Evolutionary conservation across 2,113 vertebrate species (phyloP).

Genomic region (Nycticryphes semicollaris): DNA sequence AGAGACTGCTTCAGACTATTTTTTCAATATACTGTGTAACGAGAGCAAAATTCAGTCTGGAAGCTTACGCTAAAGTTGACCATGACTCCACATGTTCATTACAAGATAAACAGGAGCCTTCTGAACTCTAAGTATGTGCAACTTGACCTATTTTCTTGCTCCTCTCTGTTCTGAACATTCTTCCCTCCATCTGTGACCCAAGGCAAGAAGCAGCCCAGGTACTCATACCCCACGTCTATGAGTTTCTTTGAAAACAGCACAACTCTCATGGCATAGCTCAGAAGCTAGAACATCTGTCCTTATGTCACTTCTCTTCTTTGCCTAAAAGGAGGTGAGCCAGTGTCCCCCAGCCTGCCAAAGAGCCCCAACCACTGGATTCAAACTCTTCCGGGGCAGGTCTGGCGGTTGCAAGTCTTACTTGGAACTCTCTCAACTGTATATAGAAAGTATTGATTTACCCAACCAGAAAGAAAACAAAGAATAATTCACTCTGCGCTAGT

Average conservation of each 20-base stretch:
- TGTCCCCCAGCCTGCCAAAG: background rate
- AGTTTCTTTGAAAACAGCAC: background rate
- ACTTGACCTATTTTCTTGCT: background rate
- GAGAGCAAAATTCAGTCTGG: background rate
- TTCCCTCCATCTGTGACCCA: background rate
- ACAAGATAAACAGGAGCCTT: background rate
- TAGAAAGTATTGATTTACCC: background rate
- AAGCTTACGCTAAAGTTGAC: background rate
- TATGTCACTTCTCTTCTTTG: background rate
- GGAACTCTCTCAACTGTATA: background rate
- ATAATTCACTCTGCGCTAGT: background rate
- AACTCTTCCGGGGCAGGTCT: background rate
- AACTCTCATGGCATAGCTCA: background rate
- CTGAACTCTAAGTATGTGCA: background rate
- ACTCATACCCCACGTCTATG: background rate
- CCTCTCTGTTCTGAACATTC: background rate
- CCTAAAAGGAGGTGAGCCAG: background rate
- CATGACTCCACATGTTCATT: background rate
- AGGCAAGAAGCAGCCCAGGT: background rate
- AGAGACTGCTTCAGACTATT: background rate
- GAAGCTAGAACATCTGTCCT: background rate
- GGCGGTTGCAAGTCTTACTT: background rate
- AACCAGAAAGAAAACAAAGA: background rate
- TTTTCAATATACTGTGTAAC: background rate
- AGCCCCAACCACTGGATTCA: background rate